Percentiles rank a stretch among this genome's conserved stretches.
Conservation (phyloP, 2,888 invertebrate genomes). For the Allophyes oxyacanthae region DNA sequence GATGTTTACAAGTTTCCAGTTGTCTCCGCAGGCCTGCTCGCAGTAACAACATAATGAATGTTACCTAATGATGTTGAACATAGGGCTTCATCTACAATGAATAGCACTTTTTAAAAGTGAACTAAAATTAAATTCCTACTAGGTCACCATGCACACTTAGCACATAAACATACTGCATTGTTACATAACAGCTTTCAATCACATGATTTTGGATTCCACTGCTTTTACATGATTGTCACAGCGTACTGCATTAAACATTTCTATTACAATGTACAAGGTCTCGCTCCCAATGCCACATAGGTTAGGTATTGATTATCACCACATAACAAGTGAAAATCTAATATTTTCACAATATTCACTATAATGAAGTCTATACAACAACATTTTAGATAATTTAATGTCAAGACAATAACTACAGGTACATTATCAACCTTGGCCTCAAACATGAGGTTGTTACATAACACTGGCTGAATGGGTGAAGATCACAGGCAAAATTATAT, state of each 20-base stretch:
- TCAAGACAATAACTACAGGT: slow-evolving; percentile 28
- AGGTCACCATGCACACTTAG: slow-evolving; percentile 70
- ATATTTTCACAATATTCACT: slow-evolving; percentile 50
- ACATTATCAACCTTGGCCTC: slow-evolving; percentile 74
- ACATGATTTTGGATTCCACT: slow-evolving; percentile 80
- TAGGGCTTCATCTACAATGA: slow-evolving; percentile 64
- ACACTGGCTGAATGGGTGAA: slow-evolving; percentile 69
- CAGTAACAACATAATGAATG: slow-evolving; percentile 34
- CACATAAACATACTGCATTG: slow-evolving; percentile 67
- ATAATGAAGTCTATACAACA: slow-evolving; percentile 45
- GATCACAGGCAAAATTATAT: slow-evolving; percentile 56
- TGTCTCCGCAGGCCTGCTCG: slow-evolving; percentile 33
- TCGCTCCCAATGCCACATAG: slow-evolving; percentile 65
- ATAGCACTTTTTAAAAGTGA: slow-evolving; percentile 66
- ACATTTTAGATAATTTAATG: slow-evolving; percentile 40
- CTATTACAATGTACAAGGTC: slow-evolving; percentile 67
- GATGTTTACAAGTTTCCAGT: slow-evolving; percentile 54
- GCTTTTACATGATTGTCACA: slow-evolving; percentile 67
- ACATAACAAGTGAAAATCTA: slow-evolving; percentile 47
- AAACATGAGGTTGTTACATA: slow-evolving; percentile 78
- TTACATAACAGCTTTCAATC: slow-evolving; percentile 82
- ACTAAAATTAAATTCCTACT: slow-evolving; percentile 64
- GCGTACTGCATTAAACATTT: slow-evolving; percentile 56
- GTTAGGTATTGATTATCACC: slow-evolving; percentile 55
- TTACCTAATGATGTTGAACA: slow-evolving; percentile 51